Conservation (phyloP, 2,113 vertebrate species). For the Xiphophorus couchianus region DNA sequence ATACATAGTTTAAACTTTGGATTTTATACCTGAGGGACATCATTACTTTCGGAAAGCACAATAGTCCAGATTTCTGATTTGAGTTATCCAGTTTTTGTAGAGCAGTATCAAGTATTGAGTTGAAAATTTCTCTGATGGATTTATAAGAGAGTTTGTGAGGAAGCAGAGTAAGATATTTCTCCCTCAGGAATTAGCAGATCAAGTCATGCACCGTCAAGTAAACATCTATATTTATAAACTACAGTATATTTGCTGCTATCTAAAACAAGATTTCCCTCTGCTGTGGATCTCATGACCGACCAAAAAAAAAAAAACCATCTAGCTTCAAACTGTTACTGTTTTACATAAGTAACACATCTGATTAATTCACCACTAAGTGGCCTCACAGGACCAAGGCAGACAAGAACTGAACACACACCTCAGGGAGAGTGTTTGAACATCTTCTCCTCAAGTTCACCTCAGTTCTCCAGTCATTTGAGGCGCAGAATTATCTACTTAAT, state of each 20-base stretch:
- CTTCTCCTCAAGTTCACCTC: constrained; percentile 13
- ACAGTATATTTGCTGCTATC: neutral
- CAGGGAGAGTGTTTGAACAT: neutral
- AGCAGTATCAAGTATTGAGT: neutral
- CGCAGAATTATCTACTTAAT: constrained; percentile 37
- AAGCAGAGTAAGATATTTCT: neutral
- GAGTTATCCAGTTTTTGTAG: neutral
- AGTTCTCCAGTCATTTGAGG: constrained; percentile 2
- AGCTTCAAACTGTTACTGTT: neutral
- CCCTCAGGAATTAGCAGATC: neutral
- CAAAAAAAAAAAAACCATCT: neutral
- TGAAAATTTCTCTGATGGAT: too few species aligned
- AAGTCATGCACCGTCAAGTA: too few species aligned
- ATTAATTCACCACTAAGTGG: neutral
- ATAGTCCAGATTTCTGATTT: too few species aligned
- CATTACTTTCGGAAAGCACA: too few species aligned
- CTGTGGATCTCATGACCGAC: neutral
- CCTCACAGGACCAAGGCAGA: neutral
- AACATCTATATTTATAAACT: neutral
- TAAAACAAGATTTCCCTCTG: neutral
- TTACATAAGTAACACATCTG: neutral
- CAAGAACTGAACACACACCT: neutral
- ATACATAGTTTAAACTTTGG: too few species aligned
- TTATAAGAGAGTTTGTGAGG: too few species aligned
- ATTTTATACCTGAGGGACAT: too few species aligned